A percentile compares a stretch with the other conserved stretches of the same genome.
Conservation (phyloP, 2,888 invertebrate species). For the Cantharis rufa region DNA sequence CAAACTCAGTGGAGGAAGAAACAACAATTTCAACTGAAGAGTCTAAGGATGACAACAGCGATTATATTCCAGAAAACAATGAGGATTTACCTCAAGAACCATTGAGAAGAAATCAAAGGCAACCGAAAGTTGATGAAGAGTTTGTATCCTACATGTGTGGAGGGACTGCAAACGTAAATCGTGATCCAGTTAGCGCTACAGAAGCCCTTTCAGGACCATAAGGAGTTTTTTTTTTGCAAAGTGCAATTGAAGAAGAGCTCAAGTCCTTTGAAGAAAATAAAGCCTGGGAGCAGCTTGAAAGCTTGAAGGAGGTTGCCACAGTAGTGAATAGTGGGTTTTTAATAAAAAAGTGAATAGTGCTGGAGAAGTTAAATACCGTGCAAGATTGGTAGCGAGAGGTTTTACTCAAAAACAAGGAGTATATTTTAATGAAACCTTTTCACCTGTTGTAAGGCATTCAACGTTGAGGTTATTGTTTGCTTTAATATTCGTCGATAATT, state of each 20-base stretch:
- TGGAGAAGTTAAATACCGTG: conserved; percentile 33
- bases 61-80: neutral
- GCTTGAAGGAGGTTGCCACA: conserved; percentile 31
- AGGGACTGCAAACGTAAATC: neutral
- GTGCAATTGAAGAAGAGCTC: conserved; percentile 41
- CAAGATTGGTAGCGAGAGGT: conserved; percentile 38
- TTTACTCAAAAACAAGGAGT: conserved; percentile 35
- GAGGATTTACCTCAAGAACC: neutral
- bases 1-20: neutral
- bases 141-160: neutral
- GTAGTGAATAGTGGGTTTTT: conserved; percentile 43
- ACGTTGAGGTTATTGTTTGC: conserved; percentile 32
- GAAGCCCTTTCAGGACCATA: neutral
- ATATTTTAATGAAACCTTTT: conserved; percentile 37
- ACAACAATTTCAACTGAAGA: neutral
- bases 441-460: conserved; percentile 28
- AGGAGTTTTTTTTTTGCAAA: neutral
- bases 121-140: neutral
- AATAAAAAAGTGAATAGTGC: conserved; percentile 38
- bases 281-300: conserved; percentile 39
- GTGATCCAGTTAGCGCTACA: neutral
- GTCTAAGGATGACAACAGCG: neutral
- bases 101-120: neutral
- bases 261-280: conserved; percentile 39
- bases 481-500: no score